Evolutionary conservation across 2,113 vertebrate genomes (phyloP).

Genomic region (Cyphomyrus plagiostoma): DNA sequence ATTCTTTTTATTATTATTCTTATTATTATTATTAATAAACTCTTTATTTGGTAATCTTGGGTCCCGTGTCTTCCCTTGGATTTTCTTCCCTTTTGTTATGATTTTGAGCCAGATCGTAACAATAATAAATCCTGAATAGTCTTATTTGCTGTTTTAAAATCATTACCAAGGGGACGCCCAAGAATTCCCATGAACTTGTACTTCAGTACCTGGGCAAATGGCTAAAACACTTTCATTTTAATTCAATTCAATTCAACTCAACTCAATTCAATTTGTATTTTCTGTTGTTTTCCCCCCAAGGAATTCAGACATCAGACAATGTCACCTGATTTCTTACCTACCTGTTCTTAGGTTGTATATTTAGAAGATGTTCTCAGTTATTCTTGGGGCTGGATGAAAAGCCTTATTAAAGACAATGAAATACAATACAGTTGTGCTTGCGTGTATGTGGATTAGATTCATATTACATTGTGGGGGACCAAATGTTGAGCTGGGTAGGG

Average conservation of each 20-base stretch:
- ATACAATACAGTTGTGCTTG: background rate
- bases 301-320: background rate
- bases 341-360: background rate
- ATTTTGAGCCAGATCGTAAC: no score
- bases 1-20: no score
- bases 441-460: background rate
- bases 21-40: no score
- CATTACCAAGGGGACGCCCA: background rate
- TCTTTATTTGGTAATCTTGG: no score
- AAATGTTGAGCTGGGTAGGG: background rate
- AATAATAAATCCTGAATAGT: background rate
- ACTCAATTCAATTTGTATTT: no score
- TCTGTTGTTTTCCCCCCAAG: background rate
- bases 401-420: background rate
- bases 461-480: background rate
- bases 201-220: background rate
- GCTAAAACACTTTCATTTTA: background rate
- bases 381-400: background rate
- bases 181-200: background rate
- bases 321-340: background rate
- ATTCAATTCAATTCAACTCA: no score
- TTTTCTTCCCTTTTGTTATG: no score
- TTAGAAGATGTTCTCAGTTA: background rate
- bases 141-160: background rate
- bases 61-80: no score